Percentiles rank a stretch among this genome's conserved stretches.
These are phyloP conservation scores for Steromphala cineraria DNA, from an alignment of 2,888 invertebrate species.

Conservation along the genomic window DNA sequence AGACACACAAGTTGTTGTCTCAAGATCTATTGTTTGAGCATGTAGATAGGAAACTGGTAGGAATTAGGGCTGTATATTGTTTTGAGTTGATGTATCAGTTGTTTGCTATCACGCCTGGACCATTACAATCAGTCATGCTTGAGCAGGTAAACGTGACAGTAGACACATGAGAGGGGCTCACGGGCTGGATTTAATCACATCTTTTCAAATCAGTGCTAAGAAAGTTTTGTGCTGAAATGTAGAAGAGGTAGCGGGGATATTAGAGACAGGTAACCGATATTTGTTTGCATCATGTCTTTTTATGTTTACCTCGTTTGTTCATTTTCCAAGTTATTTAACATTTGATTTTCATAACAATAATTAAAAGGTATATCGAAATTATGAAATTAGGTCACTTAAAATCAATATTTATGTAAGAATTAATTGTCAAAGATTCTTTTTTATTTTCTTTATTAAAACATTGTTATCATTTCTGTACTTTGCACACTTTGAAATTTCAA, in stretches of 20 bases:
- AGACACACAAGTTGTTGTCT: not conserved
- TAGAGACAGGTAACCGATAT: not conserved
- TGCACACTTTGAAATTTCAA: too few species aligned
- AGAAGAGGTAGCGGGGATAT: not conserved
- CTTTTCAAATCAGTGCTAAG: conserved; percentile 4
- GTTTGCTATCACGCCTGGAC: conserved; percentile 15
- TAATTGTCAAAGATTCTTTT: too few species aligned
- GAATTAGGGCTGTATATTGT: conserved; percentile 13
- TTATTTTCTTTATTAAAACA: too few species aligned
- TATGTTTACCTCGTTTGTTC: too few species aligned
- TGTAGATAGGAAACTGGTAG: conserved; percentile 15
- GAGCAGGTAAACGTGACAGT: conserved; percentile 19
- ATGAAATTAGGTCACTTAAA: too few species aligned
- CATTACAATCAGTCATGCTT: conserved; percentile 19
- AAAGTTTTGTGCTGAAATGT: conserved; percentile 3
- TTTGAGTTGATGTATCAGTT: conserved; percentile 13
- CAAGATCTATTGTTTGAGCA: not conserved
- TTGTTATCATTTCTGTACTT: too few species aligned
- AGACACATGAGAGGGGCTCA: not conserved
- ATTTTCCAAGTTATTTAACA: too few species aligned
- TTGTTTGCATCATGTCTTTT: not conserved
- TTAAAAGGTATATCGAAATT: too few species aligned
- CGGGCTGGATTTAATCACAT: conserved; percentile 9
- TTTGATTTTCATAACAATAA: too few species aligned
- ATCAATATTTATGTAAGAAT: too few species aligned